phyloP scores from a whole-genome alignment of 2,113 vertebrate species.

The Orycteropus afer region DNA sequence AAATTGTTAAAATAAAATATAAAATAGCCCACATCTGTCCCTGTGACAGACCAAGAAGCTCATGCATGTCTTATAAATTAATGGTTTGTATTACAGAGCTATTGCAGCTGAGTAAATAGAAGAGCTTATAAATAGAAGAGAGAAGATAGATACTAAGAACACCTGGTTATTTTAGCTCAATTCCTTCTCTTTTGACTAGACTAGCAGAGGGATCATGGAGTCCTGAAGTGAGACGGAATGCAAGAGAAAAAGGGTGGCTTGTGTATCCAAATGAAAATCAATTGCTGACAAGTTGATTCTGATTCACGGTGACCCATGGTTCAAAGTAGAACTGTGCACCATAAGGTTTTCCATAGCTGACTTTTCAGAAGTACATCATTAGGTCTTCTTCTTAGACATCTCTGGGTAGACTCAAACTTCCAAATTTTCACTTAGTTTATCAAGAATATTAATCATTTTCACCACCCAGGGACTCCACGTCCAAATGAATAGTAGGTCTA shows the following conservation, averaged over 20 bases:
- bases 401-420: too few species aligned
- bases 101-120: not conserved
- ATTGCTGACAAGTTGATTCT: too few species aligned
- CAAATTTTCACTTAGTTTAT: too few species aligned
- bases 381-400: too few species aligned
- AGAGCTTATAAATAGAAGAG: not conserved
- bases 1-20: conserved; percentile 32
- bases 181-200: not conserved
- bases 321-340: too few species aligned
- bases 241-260: not conserved
- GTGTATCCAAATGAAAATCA: too few species aligned
- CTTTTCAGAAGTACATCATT: too few species aligned
- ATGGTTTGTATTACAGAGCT: not conserved
- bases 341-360: too few species aligned
- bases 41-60: not conserved
- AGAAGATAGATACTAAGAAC: not conserved
- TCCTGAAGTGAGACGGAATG: not conserved
- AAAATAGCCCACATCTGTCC: not conserved
- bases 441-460: too few species aligned
- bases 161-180: not conserved
- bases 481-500: not conserved
- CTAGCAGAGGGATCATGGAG: not conserved
- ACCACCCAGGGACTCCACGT: too few species aligned
- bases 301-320: too few species aligned
- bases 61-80: not conserved